Percentiles rank a stretch among this genome's conserved stretches.
Conservation (phyloP, 2,113 vertebrate genomes). For the Phrynocephalus versicolor region DNA sequence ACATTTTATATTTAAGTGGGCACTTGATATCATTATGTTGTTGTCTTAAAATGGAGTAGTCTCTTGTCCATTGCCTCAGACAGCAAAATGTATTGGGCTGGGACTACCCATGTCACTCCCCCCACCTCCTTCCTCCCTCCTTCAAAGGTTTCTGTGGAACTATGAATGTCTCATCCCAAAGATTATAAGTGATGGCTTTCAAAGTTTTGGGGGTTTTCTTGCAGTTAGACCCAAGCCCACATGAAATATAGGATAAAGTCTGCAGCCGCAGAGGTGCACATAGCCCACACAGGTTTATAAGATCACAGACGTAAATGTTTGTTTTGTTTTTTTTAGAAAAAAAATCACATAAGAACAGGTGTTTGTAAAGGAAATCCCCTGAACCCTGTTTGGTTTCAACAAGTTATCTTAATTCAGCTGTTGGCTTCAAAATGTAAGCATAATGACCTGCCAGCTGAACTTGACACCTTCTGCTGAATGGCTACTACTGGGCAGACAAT, state of each 20-base stretch:
- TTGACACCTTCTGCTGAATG: slow-evolving; percentile 1
- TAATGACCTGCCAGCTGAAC: slow-evolving; percentile 5
- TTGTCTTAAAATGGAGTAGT: too few species aligned
- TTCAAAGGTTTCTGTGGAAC: background rate
- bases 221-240: background rate
- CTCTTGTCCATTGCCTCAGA: too few species aligned
- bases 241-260: background rate
- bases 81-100: too few species aligned
- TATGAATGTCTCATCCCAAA: background rate
- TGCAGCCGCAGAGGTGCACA: background rate
- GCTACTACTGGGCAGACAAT: fast-evolving
- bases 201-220: background rate
- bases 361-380: background rate
- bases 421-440: slow-evolving; percentile 20
- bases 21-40: background rate
- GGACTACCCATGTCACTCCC: too few species aligned
- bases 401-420: slow-evolving; percentile 22
- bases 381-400: background rate
- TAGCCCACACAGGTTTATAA: background rate
- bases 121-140: background rate
- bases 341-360: slow-evolving; percentile 1
- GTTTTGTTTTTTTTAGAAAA: slow-evolving; percentile 1
- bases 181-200: background rate
- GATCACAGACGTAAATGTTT: background rate
- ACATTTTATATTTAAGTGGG: background rate